phyloP scores from a whole-genome alignment of 2,888 invertebrate genomes.

The Drosophila meridiana region DNA sequence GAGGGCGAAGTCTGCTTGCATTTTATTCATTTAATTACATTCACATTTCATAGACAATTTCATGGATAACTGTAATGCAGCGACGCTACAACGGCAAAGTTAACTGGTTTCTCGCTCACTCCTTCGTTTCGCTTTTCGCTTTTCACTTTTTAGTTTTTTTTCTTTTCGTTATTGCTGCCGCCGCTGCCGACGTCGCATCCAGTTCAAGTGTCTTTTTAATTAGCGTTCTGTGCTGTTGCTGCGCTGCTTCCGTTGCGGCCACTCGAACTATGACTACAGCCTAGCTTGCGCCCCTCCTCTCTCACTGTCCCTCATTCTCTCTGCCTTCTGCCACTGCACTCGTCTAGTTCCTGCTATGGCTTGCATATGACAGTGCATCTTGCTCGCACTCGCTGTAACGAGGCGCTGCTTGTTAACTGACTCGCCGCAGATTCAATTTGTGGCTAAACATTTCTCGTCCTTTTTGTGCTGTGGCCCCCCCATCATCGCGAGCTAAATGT shows the following conservation, averaged over 20 bases:
- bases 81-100: constrained; percentile 33
- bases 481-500: constrained; percentile 78
- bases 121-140: constrained; percentile 10
- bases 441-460: constrained; percentile 74
- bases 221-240: constrained; percentile 76
- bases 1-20: constrained; percentile 43
- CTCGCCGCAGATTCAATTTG: constrained; percentile 73
- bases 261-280: constrained; percentile 65
- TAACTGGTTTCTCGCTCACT: constrained; percentile 30
- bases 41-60: constrained; percentile 80
- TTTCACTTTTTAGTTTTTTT: constrained; percentile 17
- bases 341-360: not conserved
- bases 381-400: constrained; percentile 1
- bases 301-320: not conserved
- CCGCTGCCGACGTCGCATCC: constrained; percentile 23
- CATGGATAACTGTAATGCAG: constrained; percentile 61
- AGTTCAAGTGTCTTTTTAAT: constrained; percentile 81
- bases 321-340: not conserved
- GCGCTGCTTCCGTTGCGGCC: constrained; percentile 60
- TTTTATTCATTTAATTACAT: constrained; percentile 78
- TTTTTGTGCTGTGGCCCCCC: constrained; percentile 57
- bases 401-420: constrained; percentile 64
- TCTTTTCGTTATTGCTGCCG: not conserved
- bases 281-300: not conserved
- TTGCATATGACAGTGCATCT: constrained; percentile 9